Percentiles rank a stretch among this genome's conserved stretches.
Evolutionary conservation across 2,797 vertebrate genomes (phyloP).

Genomic region (Tadarida brasiliensis): DNA sequence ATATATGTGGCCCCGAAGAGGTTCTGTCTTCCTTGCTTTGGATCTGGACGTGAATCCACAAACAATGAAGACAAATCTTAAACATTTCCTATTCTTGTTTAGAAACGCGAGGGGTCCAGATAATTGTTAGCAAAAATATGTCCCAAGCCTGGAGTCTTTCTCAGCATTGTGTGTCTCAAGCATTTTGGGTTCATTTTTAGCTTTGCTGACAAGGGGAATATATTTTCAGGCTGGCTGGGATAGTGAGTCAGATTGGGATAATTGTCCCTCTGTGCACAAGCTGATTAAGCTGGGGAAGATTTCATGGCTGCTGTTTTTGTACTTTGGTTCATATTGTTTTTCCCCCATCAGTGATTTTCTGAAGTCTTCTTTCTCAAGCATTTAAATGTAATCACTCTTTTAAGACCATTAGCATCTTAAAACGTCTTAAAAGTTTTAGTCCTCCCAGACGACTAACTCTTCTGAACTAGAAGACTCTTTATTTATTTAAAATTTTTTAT

Average conservation of each 20-base stretch:
- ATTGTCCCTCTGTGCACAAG: constrained; percentile 2
- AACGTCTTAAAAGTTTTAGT: neutral
- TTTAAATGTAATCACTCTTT: constrained; percentile 20
- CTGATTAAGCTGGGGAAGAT: constrained; percentile 28
- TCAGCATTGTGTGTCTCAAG: neutral
- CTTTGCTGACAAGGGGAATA: constrained; percentile 52
- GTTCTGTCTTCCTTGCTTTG: neutral
- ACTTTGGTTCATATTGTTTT: neutral
- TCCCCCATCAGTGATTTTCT: neutral
- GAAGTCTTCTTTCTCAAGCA: neutral
- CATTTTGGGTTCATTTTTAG: constrained; percentile 46
- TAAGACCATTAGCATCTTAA: neutral
- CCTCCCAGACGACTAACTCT: neutral
- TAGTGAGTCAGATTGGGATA: constrained; percentile 43
- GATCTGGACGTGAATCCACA: too few relatives aligned
- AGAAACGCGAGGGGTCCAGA: neutral
- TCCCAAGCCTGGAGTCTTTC: neutral
- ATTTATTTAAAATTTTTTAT: neutral
- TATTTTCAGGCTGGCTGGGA: constrained; percentile 56
- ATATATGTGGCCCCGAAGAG: neutral
- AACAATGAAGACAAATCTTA: neutral
- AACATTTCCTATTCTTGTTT: neutral
- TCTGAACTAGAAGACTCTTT: neutral
- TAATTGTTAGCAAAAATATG: neutral
- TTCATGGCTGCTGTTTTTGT: constrained; percentile 3